Evolutionary conservation across 2,113 vertebrate genomes (phyloP).

Genomic region (Corapipo altera): DNA sequence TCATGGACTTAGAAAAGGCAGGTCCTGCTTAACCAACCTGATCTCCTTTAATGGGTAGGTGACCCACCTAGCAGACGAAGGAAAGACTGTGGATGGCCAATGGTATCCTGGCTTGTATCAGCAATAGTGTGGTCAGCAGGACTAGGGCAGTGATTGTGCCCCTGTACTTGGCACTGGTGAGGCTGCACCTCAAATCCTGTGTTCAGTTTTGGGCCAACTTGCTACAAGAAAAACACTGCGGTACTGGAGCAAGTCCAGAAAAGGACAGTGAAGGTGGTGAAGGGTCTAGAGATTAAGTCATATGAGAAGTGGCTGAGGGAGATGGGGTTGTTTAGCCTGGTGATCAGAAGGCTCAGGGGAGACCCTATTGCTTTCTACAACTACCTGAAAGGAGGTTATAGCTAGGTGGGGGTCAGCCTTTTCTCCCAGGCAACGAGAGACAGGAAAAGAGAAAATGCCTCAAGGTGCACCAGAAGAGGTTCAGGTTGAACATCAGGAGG

Average conservation of each 20-base stretch:
- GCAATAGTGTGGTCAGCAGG: background rate
- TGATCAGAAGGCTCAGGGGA: background rate
- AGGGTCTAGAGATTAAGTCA: background rate
- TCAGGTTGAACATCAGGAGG: background rate
- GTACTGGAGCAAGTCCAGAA: background rate
- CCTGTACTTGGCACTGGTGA: background rate
- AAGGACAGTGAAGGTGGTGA: background rate
- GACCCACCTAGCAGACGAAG: background rate
- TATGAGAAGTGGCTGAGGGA: background rate
- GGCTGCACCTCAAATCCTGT: fast-evolving
- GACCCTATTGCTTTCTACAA: background rate
- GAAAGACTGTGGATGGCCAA: background rate
- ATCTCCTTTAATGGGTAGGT: background rate
- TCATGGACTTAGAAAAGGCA: background rate
- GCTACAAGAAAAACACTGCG: background rate
- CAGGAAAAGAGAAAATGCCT: background rate
- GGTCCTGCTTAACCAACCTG: background rate
- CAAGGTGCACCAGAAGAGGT: background rate
- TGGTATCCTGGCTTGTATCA: background rate
- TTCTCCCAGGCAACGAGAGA: background rate
- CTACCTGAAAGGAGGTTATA: background rate
- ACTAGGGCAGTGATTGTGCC: background rate
- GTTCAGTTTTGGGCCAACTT: background rate
- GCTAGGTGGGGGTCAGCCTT: background rate
- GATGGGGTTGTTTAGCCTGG: background rate